A percentile compares a stretch with the other conserved stretches of the same genome.
Evolutionary conservation across 1,140 invertebrate species (phyloP).

Genomic region (Heliconius himera): DNA sequence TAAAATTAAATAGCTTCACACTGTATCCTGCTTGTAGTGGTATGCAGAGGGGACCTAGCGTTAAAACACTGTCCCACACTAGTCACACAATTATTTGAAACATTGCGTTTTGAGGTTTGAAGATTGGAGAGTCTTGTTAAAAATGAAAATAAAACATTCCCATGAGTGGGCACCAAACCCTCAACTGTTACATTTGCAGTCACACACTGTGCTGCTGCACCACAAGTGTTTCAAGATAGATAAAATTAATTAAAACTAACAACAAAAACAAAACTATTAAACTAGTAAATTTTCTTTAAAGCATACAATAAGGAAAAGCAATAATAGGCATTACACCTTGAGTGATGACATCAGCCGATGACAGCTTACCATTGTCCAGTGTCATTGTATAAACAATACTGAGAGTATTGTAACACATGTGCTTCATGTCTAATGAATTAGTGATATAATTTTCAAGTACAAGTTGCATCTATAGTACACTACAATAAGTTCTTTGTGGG

Average conservation of each 20-base stretch:
- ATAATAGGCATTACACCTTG: conserved; percentile 51
- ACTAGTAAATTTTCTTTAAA: neutral
- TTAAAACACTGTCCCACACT: no score
- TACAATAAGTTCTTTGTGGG: no score
- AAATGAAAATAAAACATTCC: no score
- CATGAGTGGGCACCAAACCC: no score
- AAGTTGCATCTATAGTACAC: neutral
- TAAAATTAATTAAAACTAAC: neutral
- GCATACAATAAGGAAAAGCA: conserved; percentile 45
- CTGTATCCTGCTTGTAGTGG: no score
- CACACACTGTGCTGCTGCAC: neutral
- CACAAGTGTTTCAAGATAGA: neutral
- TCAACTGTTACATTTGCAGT: no score
- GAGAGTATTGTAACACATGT: conserved; percentile 12
- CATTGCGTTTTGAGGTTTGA: no score
- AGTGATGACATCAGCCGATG: conserved; percentile 53
- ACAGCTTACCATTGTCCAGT: conserved; percentile 45
- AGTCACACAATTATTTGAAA: no score
- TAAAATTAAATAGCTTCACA: no score
- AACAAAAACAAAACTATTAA: neutral
- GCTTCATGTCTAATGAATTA: neutral
- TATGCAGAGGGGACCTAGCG: no score
- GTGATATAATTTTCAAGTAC: neutral
- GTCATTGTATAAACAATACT: conserved; percentile 43
- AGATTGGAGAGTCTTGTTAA: no score